A percentile compares a stretch with the other conserved stretches of the same genome.
Conservation (phyloP, 2,113 vertebrate species). For the Mesembrinibis cayennensis region DNA sequence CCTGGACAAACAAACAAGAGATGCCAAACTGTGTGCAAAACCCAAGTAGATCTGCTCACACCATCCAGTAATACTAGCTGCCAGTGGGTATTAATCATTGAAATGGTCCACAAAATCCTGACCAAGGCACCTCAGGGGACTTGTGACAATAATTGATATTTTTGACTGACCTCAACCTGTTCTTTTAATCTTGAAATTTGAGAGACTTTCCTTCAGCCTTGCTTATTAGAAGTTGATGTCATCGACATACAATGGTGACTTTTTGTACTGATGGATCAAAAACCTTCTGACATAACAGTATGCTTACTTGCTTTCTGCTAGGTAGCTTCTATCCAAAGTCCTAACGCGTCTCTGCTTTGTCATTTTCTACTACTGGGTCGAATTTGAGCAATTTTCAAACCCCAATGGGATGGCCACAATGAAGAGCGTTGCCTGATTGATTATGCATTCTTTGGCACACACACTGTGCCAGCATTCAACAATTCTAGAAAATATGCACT, state of each 20-base stretch:
- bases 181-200: background rate
- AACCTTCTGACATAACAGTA: background rate
- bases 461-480: constrained; percentile 3
- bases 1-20: background rate
- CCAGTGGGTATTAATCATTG: background rate
- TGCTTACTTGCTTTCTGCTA: background rate
- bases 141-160: background rate
- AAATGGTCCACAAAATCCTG: background rate
- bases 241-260: rapidly evolving
- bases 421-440: background rate
- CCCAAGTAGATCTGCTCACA: background rate
- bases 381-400: background rate
- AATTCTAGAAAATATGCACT: background rate
- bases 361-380: background rate
- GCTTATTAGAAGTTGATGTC: background rate
- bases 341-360: background rate
- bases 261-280: background rate
- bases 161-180: background rate
- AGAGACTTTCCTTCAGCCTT: background rate
- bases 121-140: background rate
- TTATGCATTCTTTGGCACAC: background rate
- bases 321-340: background rate
- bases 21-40: background rate
- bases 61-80: background rate
- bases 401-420: background rate